phyloP scores from a whole-genome alignment of 2,113 vertebrate genomes.

The Ifrita kowaldi region DNA sequence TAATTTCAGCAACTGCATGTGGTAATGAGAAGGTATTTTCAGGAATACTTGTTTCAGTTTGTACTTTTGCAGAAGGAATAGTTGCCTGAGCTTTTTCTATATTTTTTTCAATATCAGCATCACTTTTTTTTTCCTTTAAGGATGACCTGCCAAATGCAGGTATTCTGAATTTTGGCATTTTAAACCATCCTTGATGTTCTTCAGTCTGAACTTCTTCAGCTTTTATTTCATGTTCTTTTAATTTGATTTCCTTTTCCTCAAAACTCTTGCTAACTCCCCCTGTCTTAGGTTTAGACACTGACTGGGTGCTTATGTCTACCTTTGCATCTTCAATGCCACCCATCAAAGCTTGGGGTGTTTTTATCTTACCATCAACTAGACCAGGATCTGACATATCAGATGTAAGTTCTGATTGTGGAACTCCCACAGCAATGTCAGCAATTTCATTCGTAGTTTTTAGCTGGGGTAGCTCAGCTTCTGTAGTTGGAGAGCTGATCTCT shows the following conservation, averaged over 20 bases:
- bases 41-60: background rate
- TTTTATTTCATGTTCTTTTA: slow-evolving; percentile 34
- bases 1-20: background rate
- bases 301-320: background rate
- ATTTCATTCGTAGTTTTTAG: background rate
- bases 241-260: background rate
- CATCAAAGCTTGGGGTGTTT: background rate
- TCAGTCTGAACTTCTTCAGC: background rate
- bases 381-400: background rate
- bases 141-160: slow-evolving; percentile 28
- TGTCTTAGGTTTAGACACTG: background rate
- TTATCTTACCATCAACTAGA: background rate
- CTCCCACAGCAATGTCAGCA: background rate
- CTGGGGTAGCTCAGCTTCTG: background rate
- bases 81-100: background rate
- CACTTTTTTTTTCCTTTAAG: background rate
- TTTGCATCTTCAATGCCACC: background rate
- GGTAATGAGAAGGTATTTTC: slow-evolving; percentile 2
- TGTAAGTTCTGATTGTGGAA: background rate
- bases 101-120: background rate
- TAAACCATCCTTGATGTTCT: slow-evolving; percentile 60
- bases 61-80: background rate
- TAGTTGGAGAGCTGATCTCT: background rate
- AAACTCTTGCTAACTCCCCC: background rate
- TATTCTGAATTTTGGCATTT: slow-evolving; percentile 60